These are phyloP conservation scores for Dioctria linearis DNA, from an alignment of 2,888 invertebrate genomes.

Conservation along the genomic window DNA sequence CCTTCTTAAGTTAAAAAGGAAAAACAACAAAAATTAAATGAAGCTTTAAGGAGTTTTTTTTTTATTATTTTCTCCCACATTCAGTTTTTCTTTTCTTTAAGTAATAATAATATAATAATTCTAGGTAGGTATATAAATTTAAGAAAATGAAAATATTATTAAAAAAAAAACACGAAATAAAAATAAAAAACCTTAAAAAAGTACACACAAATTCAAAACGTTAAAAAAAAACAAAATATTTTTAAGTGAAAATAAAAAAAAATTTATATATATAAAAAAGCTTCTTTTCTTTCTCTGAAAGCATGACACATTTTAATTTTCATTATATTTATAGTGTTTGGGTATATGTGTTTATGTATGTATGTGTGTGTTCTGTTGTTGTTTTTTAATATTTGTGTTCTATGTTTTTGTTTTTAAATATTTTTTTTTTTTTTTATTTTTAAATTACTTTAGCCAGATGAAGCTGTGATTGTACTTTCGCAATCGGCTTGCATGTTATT, in stretches of 20 bases:
- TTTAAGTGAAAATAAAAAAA: background rate
- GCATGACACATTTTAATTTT: constrained; percentile 34
- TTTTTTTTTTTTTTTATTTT: constrained; percentile 12
- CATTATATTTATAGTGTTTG: background rate
- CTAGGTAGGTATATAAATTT: constrained; percentile 1
- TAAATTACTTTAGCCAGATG: constrained; percentile 75
- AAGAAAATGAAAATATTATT: constrained; percentile 12
- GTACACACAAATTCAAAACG: constrained; percentile 1
- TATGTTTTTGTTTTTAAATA: constrained; percentile 3
- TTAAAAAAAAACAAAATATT: no score
- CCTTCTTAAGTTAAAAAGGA: no score
- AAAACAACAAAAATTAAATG: background rate
- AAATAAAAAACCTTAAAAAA: background rate
- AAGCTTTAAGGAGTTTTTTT: constrained; percentile 1
- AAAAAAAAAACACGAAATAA: background rate
- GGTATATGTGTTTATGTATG: constrained; percentile 8
- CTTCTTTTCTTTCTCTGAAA: constrained; percentile 16
- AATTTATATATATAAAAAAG: background rate
- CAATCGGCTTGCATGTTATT: constrained; percentile 72
- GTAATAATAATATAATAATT: constrained; percentile 9
- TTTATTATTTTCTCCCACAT: background rate
- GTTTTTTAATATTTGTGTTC: background rate
- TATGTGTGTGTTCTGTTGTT: constrained; percentile 30
- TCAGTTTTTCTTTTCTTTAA: background rate
- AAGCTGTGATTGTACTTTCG: constrained; percentile 74